These are phyloP conservation scores for Arbacia lixula DNA, from an alignment of 53 echinoderm and acorn worm species.

Conservation along the genomic window DNA sequence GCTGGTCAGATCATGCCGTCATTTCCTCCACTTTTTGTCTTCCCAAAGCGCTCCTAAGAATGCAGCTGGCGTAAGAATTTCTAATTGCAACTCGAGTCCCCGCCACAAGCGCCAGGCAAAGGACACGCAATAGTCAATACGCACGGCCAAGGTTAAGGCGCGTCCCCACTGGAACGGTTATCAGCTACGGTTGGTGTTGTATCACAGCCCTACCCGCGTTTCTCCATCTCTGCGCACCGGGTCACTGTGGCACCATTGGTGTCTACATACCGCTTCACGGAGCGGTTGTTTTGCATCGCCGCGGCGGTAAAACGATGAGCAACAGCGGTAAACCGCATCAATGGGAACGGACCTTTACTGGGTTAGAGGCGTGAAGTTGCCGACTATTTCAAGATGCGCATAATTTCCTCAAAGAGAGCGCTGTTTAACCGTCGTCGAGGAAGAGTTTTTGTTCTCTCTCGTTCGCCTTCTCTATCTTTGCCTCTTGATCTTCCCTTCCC, in stretches of 20 bases:
- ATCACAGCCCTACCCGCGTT: too few relatives aligned
- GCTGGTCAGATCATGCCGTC: too few relatives aligned
- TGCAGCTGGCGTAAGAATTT: conserved; percentile 42
- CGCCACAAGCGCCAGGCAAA: conserved; percentile 11
- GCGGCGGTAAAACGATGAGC: too few relatives aligned
- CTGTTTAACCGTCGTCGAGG: conserved; percentile 33
- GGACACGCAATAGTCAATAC: conserved; percentile 41
- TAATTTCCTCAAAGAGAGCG: conserved; percentile 2
- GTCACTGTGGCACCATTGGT: too few relatives aligned
- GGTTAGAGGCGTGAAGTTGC: conserved; percentile 16
- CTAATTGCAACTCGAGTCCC: conserved; percentile 51
- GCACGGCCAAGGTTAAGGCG: too few relatives aligned
- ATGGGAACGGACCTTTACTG: conserved; percentile 32
- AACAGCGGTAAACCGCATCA: too few relatives aligned
- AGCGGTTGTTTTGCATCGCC: too few relatives aligned
- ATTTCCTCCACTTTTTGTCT: conserved; percentile 6
- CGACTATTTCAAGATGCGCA: conserved; percentile 17
- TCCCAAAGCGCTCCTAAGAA: conserved; percentile 1
- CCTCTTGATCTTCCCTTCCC: not conserved
- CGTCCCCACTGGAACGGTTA: too few relatives aligned
- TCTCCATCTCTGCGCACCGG: too few relatives aligned
- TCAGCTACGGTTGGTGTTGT: too few relatives aligned
- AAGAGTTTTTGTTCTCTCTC: not conserved
- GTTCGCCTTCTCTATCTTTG: too few relatives aligned
- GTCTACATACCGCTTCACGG: too few relatives aligned